Conservation (phyloP, 2,888 invertebrate genomes). For the Coecobrya sp. region DNA sequence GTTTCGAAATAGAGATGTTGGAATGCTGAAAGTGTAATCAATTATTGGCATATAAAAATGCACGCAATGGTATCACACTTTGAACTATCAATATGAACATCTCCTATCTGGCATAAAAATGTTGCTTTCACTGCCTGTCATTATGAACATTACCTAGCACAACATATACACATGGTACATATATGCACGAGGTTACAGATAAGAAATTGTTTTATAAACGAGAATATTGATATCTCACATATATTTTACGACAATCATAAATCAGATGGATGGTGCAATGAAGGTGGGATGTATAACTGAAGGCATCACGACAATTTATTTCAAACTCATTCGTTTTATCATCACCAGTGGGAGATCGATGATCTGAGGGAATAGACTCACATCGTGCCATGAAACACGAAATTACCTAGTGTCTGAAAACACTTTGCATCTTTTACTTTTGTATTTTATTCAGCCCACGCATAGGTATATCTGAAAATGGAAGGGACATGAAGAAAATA, state of each 20-base stretch:
- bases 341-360: not conserved
- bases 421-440: not conserved
- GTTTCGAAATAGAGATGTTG: not conserved
- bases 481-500: too few species aligned
- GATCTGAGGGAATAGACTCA: not conserved
- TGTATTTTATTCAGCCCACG: not conserved
- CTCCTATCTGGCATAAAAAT: too few species aligned
- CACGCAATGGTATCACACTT: not conserved
- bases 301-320: not conserved
- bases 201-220: not conserved
- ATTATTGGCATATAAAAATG: not conserved
- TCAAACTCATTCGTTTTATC: not conserved
- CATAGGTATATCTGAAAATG: not conserved
- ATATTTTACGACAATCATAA: conserved; percentile 4
- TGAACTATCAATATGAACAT: too few species aligned
- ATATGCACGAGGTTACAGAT: too few species aligned
- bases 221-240: not conserved
- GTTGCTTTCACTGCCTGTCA: not conserved
- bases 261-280: not conserved
- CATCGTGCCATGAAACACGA: not conserved
- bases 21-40: conserved; percentile 1
- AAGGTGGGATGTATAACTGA: not conserved
- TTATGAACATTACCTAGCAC: too few species aligned
- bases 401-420: not conserved
- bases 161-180: too few species aligned